Percentiles rank a stretch among this genome's conserved stretches.
These are phyloP conservation scores for Pandemis corylana DNA, from an alignment of 2,888 invertebrate species.

Conservation along the genomic window DNA sequence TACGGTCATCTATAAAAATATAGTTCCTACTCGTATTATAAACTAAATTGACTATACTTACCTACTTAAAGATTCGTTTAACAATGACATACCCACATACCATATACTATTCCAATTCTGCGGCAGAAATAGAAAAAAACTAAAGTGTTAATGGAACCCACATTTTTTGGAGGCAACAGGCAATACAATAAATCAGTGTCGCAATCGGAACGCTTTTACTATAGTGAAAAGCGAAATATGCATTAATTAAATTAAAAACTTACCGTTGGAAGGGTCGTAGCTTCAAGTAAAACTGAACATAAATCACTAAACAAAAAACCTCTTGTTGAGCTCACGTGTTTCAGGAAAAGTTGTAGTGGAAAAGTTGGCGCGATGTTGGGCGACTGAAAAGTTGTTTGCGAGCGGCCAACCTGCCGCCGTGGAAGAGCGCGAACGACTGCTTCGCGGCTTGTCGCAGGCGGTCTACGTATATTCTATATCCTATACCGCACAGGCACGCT, in stretches of 20 bases:
- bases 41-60: background rate
- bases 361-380: conserved; percentile 38
- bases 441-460: conserved; percentile 27
- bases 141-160: conserved; percentile 10
- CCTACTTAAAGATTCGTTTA: background rate
- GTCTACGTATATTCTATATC: background rate
- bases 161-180: conserved; percentile 28
- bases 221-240: conserved; percentile 18
- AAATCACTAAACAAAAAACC: conserved; percentile 16
- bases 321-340: conserved; percentile 16
- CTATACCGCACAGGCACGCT: conserved; percentile 10
- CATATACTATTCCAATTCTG: background rate
- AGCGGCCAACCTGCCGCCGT: conserved; percentile 39
- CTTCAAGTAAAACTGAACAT: conserved; percentile 16
- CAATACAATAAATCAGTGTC: conserved; percentile 37
- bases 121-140: conserved; percentile 22
- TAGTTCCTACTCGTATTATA: background rate
- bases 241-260: conserved; percentile 30
- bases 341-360: conserved; percentile 21
- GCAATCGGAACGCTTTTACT: conserved; percentile 32
- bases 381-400: conserved; percentile 23
- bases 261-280: conserved; percentile 18
- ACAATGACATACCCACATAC: too few relatives aligned
- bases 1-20: background rate
- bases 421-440: conserved; percentile 46